Percentiles rank a stretch among this genome's conserved stretches.
These are phyloP conservation scores for Brachionus asplanchnoidis DNA, from an alignment of 1,140 invertebrate genomes.

Conservation along the genomic window DNA sequence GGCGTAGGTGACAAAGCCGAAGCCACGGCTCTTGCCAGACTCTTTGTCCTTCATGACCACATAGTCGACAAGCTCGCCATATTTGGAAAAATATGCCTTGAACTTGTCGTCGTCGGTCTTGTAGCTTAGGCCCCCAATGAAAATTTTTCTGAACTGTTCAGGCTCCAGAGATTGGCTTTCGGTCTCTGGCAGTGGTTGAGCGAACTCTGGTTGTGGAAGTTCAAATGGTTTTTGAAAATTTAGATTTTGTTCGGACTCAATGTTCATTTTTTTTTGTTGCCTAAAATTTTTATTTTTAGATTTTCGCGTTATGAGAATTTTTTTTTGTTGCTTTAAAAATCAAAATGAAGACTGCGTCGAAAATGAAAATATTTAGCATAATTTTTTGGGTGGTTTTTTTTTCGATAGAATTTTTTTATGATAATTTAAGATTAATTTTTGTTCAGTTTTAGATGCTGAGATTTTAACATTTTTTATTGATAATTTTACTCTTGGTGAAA, in stretches of 20 bases:
- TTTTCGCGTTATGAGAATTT: not conserved
- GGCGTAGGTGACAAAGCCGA: slow-evolving; percentile 95
- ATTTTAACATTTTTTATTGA: too few species aligned
- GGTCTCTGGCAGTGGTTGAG: not conserved
- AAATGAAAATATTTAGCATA: not conserved
- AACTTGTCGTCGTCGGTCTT: not conserved
- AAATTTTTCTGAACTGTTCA: slow-evolving; percentile 34
- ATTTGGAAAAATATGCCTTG: slow-evolving; percentile 15
- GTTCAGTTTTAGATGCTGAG: not conserved
- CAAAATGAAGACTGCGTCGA: not conserved
- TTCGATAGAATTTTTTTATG: not conserved
- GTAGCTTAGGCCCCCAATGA: slow-evolving; percentile 23
- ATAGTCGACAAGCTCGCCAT: slow-evolving; percentile 31
- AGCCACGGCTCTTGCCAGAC: slow-evolving; percentile 58
- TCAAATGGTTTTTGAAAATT: not conserved
- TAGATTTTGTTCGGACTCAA: not conserved
- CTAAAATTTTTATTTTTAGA: too few species aligned
- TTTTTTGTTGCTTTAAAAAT: not conserved
- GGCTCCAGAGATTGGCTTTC: not conserved
- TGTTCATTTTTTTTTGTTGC: not conserved
- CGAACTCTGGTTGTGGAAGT: not conserved
- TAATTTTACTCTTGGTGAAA: too few species aligned
- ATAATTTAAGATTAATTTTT: not conserved
- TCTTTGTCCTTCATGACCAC: slow-evolving; percentile 34
- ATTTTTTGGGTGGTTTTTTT: not conserved